Base-by-base conservation (phyloP, 92 coral and sea anemone species). In the Porites divaricata region DNA sequence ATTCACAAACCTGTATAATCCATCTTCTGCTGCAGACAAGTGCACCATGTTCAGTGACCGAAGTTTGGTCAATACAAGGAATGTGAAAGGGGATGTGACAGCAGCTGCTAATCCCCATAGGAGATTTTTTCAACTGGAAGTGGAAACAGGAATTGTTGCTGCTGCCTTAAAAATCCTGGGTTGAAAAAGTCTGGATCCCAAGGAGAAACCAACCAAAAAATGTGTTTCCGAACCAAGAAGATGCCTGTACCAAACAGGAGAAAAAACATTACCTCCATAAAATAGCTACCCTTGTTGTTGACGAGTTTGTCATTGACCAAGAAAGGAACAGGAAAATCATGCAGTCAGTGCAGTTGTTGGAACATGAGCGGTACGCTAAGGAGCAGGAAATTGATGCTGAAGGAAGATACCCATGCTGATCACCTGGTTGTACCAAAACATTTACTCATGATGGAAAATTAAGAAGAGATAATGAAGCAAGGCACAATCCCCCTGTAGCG, bases 351-450 rank as follows among this genome's bases (percentile, higher is more conserved):
- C 76, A 57, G 54, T 13, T 25, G 17, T 75, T 90, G 76, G 71
- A 90, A 67, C 73, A 26, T 64, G 79, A 88, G 72, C 63, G 51
- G 51, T 65, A 85, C 10, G 73, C 81, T 23, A 84, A 57, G 67
- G 75, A 76, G 19, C 85, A 83, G 59, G 70, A 69, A 26, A 78
- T 88, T 54, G 81, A 89, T 64, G 78, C 86, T 52, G 86, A 86
- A 48, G 93, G 93, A 16, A 79, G 97, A 54, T 93, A 74, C 74
- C 90, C 86, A 8, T 93, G 97, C 74, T 84, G 94, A 8, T 87
- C 69, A 28, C 35, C 35, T 28, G 35, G 35, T 28, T 28, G 35
- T 28, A 28, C 35, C 35, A 28, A 28, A 28, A 28, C 35, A 28
- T 28, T 28, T 28, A 4, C 35, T 28, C 35, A 28, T 28, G 35